phyloP scores from a whole-genome alignment of 2,888 invertebrate genomes.

The Ectropis crepuscularia region DNA sequence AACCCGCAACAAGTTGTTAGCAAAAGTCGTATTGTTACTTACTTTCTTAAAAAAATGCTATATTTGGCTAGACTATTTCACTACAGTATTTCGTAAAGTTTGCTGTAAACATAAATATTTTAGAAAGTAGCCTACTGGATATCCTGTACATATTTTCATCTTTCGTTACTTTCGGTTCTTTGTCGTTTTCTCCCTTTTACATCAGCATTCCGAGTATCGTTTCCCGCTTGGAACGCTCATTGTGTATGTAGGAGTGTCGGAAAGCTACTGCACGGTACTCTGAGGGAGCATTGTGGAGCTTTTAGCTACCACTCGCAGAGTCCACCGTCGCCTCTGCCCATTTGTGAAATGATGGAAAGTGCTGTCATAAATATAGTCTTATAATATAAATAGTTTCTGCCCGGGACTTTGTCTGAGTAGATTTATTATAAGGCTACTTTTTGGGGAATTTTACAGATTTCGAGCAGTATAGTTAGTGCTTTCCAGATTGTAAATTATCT shows the following conservation, averaged over 20 bases:
- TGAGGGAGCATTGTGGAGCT: conserved; percentile 41
- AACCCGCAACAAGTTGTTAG: no score
- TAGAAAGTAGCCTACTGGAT: no score
- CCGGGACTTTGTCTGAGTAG: no score
- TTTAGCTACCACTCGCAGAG: conserved; percentile 42
- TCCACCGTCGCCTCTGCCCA: conserved; percentile 26
- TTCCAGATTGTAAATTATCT: no score
- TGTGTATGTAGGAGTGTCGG: conserved; percentile 35
- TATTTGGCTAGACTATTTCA: no score
- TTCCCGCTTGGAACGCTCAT: conserved; percentile 36
- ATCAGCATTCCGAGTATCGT: conserved; percentile 33
- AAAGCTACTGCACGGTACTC: conserved; percentile 34
- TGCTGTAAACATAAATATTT: no score
- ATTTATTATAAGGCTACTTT: no score
- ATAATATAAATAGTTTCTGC: background rate
- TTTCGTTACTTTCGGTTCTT: background rate
- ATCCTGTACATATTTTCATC: background rate
- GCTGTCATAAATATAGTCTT: conserved; percentile 6
- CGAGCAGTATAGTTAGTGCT: no score
- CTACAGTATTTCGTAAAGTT: no score
- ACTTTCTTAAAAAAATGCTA: no score
- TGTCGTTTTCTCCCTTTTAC: conserved; percentile 20
- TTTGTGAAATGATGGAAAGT: conserved; percentile 24
- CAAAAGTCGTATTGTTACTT: no score
- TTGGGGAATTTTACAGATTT: no score